Evolutionary conservation across 2,888 invertebrate species (phyloP), one percentile per base, ranked within the genome.

Genomic region (Cyclophora albipunctata): DNA sequence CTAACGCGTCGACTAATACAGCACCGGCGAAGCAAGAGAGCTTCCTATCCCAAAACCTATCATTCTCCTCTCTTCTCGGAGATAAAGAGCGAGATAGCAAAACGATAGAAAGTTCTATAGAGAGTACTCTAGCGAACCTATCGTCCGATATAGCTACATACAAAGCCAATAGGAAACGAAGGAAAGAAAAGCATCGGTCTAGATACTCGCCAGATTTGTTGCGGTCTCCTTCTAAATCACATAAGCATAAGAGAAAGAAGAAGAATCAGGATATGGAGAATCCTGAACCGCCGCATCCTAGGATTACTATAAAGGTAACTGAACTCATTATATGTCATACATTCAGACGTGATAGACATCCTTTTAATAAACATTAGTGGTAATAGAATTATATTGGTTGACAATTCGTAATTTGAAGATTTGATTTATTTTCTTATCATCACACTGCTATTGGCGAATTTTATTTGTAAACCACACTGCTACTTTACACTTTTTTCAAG

Each of bases 211-310:
- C 93, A 0, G 93, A 93, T 69, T 79, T 92, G 34, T 75, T 91
- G 57, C 90, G 91, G 34, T 90, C 91, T 2, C 91, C 92, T 2
- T 91, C 91, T 2, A 94, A 93, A 67, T 93, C 95, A 55, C 93
- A 95, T 64, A 95, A 95, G 71, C 90, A 94, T 42, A 95, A 95
- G 69, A 90, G 94, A 57, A 95, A 95, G 89, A 93, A 94, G 90
- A 95, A 94, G 81, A 92, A 91, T 54, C 90, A 93, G 53, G 93
- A 94, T 66, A 79, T 92, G 55, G 87, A 88, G 53, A 86, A 90
- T 61, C 88, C 88, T 2, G 82, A 89, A 2, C 67, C 71, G 47
- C 91, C 91, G 34, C 93, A 93, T 78, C 93, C 94, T 34, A 91
- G 95, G 71, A 95, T 95, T 50, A 95, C 95, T 53, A 95, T 95